Conservation (phyloP, 2,113 vertebrate genomes). For the Lycaon pictus region DNA sequence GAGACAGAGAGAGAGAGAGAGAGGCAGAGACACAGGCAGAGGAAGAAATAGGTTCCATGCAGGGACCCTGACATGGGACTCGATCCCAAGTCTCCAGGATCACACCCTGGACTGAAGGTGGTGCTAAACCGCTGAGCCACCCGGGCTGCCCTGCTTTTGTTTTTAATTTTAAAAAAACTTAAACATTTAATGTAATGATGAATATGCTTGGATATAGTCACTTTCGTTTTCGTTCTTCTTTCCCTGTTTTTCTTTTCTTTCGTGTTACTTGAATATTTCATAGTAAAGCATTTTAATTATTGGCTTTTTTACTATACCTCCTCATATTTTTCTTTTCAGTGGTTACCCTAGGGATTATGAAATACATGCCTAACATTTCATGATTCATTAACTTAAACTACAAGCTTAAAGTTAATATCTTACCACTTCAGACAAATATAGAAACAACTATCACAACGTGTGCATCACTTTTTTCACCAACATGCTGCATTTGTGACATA, state of each 20-base stretch:
- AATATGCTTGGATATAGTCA: not conserved
- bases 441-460: not conserved
- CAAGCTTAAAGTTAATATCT: not conserved
- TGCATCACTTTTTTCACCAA: not conserved
- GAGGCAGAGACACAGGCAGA: no score
- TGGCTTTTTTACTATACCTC: not conserved
- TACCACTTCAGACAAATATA: not conserved
- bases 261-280: not conserved
- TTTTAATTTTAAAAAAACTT: not conserved
- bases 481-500: not conserved
- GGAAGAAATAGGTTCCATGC: no score
- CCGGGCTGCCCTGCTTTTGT: not conserved
- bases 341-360: not conserved
- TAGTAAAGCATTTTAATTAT: slow-evolving; percentile 16
- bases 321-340: not conserved
- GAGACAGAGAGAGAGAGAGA: no score
- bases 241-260: not conserved
- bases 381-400: slow-evolving; percentile 6
- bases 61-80: no score
- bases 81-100: no score
- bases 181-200: not conserved
- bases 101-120: no score
- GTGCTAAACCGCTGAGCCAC: no score
- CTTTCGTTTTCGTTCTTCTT: not conserved
- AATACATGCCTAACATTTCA: not conserved